Percentiles rank a stretch among this genome's conserved stretches.
Evolutionary conservation across 1,140 invertebrate species (phyloP).

Genomic region (Drosophila setifemur): DNA sequence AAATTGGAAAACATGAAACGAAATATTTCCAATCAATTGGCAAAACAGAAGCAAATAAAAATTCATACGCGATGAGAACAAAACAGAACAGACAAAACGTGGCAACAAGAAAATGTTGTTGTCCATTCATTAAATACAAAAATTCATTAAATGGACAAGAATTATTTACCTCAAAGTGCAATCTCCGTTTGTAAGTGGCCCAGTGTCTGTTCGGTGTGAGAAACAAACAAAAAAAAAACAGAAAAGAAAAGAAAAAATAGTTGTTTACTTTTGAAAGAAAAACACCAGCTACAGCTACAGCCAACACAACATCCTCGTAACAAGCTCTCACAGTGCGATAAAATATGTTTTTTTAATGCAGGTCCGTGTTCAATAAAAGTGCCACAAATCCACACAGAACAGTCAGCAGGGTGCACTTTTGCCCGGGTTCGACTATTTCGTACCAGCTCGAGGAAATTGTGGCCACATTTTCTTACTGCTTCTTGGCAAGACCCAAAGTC

Average conservation of each 20-base stretch:
- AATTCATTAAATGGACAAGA: conserved; percentile 67
- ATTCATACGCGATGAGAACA: conserved; percentile 54
- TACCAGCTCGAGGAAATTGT: neutral
- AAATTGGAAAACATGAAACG: conserved; percentile 74
- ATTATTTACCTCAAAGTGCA: conserved; percentile 42
- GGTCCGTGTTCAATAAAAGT: conserved; percentile 63
- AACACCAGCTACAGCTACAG: conserved; percentile 24
- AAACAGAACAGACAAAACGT: conserved; percentile 6
- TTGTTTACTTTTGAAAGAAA: conserved; percentile 43
- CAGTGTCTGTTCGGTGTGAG: neutral
- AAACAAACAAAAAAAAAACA: conserved; percentile 10
- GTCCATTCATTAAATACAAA: conserved; percentile 79
- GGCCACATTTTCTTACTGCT: too few relatives aligned
- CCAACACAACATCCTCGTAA: neutral
- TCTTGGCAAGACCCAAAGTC: neutral
- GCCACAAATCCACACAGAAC: conserved; percentile 51
- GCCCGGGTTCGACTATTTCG: neutral
- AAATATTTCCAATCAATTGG: conserved; percentile 80
- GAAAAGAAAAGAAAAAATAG: conserved; percentile 22
- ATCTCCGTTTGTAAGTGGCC: conserved; percentile 1
- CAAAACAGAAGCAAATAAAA: conserved; percentile 75
- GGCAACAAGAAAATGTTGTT: conserved; percentile 63
- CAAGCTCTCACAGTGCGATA: conserved; percentile 47
- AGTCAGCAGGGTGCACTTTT: neutral
- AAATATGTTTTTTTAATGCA: conserved; percentile 77